Conservation (phyloP, 2,888 invertebrate genomes). For the Amiota minor region DNA sequence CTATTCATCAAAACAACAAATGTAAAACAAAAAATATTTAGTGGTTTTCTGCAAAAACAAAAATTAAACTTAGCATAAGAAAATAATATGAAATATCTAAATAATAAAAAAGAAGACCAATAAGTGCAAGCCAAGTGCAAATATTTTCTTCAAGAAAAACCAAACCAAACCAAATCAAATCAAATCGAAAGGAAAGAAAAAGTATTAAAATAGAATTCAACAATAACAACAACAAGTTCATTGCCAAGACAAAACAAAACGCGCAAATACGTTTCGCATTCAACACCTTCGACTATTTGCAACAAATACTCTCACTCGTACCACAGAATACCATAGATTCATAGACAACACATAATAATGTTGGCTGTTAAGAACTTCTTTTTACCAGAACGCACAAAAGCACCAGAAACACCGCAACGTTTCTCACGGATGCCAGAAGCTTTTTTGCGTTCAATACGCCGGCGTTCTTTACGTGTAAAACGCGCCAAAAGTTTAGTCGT, state of each 20-base stretch:
- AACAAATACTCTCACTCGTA: conserved; percentile 33
- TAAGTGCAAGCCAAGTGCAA: conserved; percentile 46
- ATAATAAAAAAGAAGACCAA: conserved; percentile 52
- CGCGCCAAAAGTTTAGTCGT: conserved; percentile 83
- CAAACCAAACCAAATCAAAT: conserved; percentile 42
- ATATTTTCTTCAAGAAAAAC: conserved; percentile 38
- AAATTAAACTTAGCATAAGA: conserved; percentile 39
- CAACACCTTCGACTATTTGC: background rate
- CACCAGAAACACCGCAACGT: conserved; percentile 76
- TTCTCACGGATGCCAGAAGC: conserved; percentile 83
- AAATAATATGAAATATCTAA: conserved; percentile 43
- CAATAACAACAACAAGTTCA: conserved; percentile 47
- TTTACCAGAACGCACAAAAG: conserved; percentile 77
- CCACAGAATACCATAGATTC: conserved; percentile 21
- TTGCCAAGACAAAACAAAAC: conserved; percentile 55
- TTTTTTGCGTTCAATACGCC: conserved; percentile 81
- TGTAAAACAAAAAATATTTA: conserved; percentile 25
- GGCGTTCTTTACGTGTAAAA: conserved; percentile 82
- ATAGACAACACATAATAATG: conserved; percentile 71
- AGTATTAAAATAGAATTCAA: conserved; percentile 48
- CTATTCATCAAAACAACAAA: conserved; percentile 9
- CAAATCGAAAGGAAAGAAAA: conserved; percentile 34
- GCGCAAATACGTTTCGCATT: conserved; percentile 20
- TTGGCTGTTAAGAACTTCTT: conserved; percentile 85
- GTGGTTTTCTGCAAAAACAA: background rate